Conservation (phyloP, 2,113 vertebrate genomes). For the Pitta sordida region DNA sequence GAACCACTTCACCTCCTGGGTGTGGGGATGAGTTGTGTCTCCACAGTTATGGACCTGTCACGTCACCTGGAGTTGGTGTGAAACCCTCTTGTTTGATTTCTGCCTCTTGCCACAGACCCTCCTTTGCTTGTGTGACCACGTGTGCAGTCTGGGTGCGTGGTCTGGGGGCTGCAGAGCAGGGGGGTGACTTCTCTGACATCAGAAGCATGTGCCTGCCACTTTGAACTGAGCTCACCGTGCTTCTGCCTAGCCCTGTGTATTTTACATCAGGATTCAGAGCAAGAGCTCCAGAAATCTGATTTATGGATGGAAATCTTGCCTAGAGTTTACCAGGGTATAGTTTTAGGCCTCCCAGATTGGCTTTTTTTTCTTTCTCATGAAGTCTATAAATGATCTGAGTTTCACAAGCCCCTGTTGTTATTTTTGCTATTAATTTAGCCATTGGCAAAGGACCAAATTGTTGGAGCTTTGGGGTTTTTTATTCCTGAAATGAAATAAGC, state of each 20-base stretch:
- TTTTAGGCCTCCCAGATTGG: background rate
- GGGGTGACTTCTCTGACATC: background rate
- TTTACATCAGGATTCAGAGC: background rate
- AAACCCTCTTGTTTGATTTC: background rate
- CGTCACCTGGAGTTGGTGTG: background rate
- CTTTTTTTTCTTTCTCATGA: slow-evolving; percentile 17
- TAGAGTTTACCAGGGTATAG: background rate
- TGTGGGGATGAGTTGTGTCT: background rate
- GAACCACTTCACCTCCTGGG: background rate
- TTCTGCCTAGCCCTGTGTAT: background rate
- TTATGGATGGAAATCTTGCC: background rate
- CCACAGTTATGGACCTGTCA: background rate
- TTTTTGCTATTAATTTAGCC: slow-evolving; percentile 53
- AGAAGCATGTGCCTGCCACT: background rate
- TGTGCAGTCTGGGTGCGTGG: background rate
- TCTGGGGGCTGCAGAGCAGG: background rate
- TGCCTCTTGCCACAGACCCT: background rate
- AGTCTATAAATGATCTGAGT: slow-evolving; percentile 21
- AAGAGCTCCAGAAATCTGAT: background rate
- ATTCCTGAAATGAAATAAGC: slow-evolving; percentile 31
- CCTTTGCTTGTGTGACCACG: background rate
- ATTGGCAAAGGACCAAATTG: slow-evolving; percentile 27
- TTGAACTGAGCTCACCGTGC: background rate
- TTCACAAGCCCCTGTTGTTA: slow-evolving; percentile 45
- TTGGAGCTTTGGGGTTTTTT: background rate